These are phyloP conservation scores for Venturia canescens DNA, from an alignment of 1,140 invertebrate species.

Conservation along the genomic window DNA sequence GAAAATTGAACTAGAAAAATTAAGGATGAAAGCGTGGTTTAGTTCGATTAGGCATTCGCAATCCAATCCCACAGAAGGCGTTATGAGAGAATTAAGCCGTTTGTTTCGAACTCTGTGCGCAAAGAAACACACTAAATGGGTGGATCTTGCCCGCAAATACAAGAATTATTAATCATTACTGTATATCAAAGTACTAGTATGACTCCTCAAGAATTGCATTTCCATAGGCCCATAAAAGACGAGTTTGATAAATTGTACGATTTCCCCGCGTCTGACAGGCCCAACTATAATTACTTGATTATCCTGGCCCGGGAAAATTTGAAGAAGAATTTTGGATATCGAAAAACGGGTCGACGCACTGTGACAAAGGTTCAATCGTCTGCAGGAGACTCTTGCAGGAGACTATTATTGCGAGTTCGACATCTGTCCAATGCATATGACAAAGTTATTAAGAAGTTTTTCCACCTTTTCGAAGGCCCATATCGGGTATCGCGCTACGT, in stretches of 20 bases:
- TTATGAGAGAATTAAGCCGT: conserved; percentile 22
- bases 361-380: too few relatives aligned
- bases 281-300: too few relatives aligned
- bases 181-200: conserved; percentile 24
- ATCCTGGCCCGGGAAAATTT: too few relatives aligned
- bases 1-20: neutral
- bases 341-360: too few relatives aligned
- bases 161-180: conserved; percentile 45
- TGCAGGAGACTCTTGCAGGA: too few relatives aligned
- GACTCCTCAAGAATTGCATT: conserved; percentile 48
- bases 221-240: conserved; percentile 2
- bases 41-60: conserved; percentile 24
- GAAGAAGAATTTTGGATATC: too few relatives aligned
- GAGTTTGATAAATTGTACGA: conserved; percentile 27
- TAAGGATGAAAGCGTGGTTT: neutral
- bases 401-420: too few relatives aligned
- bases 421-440: too few relatives aligned
- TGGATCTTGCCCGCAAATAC: neutral
- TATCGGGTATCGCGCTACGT: too few relatives aligned
- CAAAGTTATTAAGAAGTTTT: too few relatives aligned
- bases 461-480: too few relatives aligned
- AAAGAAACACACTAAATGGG: conserved; percentile 36
- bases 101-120: neutral
- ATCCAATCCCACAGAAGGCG: conserved; percentile 14
- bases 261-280: neutral